Evolutionary conservation across 1,140 invertebrate species (phyloP).

Genomic region (Ectropis grisescens): DNA sequence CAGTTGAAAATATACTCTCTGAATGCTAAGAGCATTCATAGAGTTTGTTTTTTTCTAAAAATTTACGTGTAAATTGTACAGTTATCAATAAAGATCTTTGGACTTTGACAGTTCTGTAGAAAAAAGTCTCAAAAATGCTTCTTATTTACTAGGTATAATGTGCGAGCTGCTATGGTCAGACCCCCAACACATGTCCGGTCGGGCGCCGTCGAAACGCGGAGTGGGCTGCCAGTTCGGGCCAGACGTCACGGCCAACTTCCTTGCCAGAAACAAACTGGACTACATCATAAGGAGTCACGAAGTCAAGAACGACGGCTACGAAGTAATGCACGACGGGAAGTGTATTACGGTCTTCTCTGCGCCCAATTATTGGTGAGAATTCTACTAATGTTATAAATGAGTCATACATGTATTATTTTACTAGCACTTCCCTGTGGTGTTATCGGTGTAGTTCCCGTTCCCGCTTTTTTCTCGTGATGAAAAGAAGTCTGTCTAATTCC

Average conservation of each 20-base stretch:
- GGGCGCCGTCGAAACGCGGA: conserved; percentile 94
- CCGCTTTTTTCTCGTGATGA: too few relatives aligned
- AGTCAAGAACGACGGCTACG: conserved; percentile 97
- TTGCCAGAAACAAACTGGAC: conserved; percentile 88
- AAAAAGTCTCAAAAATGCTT: too few relatives aligned
- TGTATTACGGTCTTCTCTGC: conserved; percentile 98
- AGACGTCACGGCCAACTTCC: conserved; percentile 93
- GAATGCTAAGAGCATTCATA: too few relatives aligned
- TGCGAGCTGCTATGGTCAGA: conserved; percentile 99
- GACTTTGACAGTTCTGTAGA: too few relatives aligned
- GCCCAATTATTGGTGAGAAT: conserved; percentile 95
- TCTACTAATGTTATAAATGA: not conserved
- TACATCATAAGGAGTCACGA: conserved; percentile 98
- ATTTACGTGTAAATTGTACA: too few relatives aligned
- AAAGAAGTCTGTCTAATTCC: too few relatives aligned
- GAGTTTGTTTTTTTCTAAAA: too few relatives aligned
- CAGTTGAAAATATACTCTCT: too few relatives aligned
- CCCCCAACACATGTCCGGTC: conserved; percentile 89
- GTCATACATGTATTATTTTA: too few relatives aligned
- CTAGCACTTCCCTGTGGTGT: too few relatives aligned
- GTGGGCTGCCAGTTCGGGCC: conserved; percentile 99
- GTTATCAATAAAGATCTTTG: too few relatives aligned
- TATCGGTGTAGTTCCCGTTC: too few relatives aligned
- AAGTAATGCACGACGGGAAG: conserved; percentile 93
- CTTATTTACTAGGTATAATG: conserved; percentile 84